Evolutionary conservation across 64 coral and sea anemone species (phyloP).

Genomic region (Actinia tenebrosa): DNA sequence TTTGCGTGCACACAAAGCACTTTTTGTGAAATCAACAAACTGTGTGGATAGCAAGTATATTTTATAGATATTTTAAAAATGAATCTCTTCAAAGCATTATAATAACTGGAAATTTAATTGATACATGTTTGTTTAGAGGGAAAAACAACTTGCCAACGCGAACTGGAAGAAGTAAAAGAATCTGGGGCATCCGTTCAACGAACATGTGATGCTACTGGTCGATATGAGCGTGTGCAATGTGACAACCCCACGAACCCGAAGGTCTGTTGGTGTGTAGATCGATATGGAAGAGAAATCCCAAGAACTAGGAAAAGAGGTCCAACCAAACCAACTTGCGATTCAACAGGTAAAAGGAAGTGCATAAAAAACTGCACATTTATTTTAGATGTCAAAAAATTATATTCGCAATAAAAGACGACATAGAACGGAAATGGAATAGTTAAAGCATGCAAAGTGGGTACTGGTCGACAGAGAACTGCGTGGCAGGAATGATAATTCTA

Average conservation of each 20-base stretch:
- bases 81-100: no score
- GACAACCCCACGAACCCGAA: constrained; percentile 1
- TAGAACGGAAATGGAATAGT: no score
- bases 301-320: constrained; percentile 34
- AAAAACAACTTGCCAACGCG: constrained; percentile 4
- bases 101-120: no score
- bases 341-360: constrained; percentile 1
- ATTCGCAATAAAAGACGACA: no score
- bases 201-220: constrained; percentile 39
- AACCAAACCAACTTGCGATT: constrained; percentile 30
- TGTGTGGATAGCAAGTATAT: not conserved
- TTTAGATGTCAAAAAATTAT: no score
- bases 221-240: constrained; percentile 40
- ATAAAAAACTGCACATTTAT: no score
- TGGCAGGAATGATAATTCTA: no score
- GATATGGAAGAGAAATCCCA: constrained; percentile 44
- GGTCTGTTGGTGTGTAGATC: constrained; percentile 61
- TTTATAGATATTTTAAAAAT: not conserved
- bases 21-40: no score
- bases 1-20: no score
- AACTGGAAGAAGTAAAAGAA: not conserved
- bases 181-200: not conserved
- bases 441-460: no score
- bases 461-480: no score
- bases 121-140: not conserved